phyloP scores from a whole-genome alignment of 2,888 invertebrate species.

The Graphium colonna region DNA sequence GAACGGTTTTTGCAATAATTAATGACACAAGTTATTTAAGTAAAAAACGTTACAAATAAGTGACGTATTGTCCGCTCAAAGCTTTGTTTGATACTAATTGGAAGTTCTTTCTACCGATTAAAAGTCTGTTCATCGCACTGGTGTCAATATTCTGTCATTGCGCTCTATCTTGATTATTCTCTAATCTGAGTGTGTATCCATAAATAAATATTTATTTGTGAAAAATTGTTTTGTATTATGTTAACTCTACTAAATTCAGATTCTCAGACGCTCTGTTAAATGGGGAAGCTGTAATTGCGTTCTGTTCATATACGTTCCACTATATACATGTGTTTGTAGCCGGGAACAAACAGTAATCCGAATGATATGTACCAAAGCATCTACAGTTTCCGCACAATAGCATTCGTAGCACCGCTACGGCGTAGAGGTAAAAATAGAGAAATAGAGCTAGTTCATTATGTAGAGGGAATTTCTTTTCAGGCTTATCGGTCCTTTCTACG shows the following conservation, averaged over 20 bases:
- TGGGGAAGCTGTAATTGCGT: conserved; percentile 3
- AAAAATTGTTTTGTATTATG: background rate
- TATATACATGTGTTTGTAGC: background rate
- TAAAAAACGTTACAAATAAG: no score
- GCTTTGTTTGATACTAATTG: no score
- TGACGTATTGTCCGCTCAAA: no score
- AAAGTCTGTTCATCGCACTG: no score
- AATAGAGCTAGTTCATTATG: conserved; percentile 15
- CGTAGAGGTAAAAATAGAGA: conserved; percentile 14
- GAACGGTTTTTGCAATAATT: no score
- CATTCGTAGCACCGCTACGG: background rate
- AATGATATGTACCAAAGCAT: conserved; percentile 8
- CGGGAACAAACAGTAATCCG: background rate
- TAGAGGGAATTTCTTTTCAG: conserved; percentile 16
- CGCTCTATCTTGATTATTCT: no score
- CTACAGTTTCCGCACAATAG: conserved; percentile 1
- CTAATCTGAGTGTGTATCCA: no score
- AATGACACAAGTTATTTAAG: no score
- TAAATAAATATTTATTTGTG: no score
- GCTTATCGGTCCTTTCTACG: conserved; percentile 12
- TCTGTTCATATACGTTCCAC: conserved; percentile 1
- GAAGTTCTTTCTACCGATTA: no score
- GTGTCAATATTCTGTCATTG: no score
- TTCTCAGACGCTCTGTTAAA: background rate
- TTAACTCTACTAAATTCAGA: background rate